Evolutionary conservation across 2,113 vertebrate genomes (phyloP), one percentile per base, ranked within the genome.

Genomic region (Elephantulus edwardii): DNA sequence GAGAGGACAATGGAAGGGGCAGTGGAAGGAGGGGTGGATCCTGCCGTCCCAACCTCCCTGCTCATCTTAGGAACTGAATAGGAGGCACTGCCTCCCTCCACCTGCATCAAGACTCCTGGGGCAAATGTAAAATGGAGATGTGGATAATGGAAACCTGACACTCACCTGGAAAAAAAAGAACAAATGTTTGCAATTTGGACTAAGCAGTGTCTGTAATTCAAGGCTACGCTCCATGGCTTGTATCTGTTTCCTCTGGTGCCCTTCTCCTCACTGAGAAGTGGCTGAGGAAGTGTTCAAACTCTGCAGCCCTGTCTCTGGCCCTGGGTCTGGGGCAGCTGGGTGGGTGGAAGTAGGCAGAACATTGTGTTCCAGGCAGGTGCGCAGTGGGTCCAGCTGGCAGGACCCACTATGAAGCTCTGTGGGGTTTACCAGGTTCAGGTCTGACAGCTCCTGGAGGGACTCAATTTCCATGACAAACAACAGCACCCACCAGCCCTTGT

Each of bases 401-500:
- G 6, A 50, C n/a, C 16, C 24, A 54, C n/a, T n/a, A n/a, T 46
- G 70, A 54, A 82, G 58, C 88, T 74, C 66, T 60, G 78, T 64
- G 83, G 80, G 83, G 83, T 81, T 84, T 80, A 33, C 54, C 40
- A 35, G 68, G 78, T 68, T n/a, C 74, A 12, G 26, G 35, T 84
- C 83, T 35, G 44, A 70, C 20, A 33, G n/a, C n/a, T n/a, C 10
- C 0, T n/a, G 58, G 74, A 83, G 35, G 52, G 88, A 68, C 20
- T 76, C 13, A n/a, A n/a, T n/a, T 50, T 22, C 0, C 42, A 6
- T 82, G 86, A 93, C 75, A 86, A 91, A 91, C 81, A 88, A 40
- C 54, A 92, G 86, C 86, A 48, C 44, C 70, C 46, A 66, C 54
- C 40, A 14, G 50, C 82, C 83, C 56, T 1, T 30, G 22, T 52